Percentiles rank a stretch among this genome's conserved stretches.
Evolutionary conservation across 2,888 invertebrate genomes (phyloP).

Genomic region (Crioceris asparagi): DNA sequence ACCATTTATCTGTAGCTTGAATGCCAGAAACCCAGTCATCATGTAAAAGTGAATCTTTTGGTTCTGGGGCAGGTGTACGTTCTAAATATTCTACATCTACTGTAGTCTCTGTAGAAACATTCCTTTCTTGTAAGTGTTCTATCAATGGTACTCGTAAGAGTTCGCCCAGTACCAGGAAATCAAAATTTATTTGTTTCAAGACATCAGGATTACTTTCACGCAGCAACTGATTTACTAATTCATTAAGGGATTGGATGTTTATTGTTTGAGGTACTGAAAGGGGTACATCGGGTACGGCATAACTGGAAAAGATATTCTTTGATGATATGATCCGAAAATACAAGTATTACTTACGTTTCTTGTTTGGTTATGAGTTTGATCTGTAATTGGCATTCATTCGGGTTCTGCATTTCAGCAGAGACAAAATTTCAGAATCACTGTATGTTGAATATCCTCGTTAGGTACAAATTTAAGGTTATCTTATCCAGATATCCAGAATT

Average conservation of each 20-base stretch:
- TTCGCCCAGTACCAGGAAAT: constrained; percentile 80
- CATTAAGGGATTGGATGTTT: constrained; percentile 59
- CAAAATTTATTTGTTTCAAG: constrained; percentile 56
- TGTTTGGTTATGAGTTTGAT: constrained; percentile 73
- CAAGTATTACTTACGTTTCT: constrained; percentile 52
- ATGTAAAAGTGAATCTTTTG: constrained; percentile 84
- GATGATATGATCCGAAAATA: constrained; percentile 1
- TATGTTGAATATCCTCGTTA: too few relatives aligned
- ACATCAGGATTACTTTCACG: constrained; percentile 44
- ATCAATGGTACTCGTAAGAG: constrained; percentile 59
- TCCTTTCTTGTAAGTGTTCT: constrained; percentile 67
- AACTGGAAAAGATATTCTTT: constrained; percentile 40
- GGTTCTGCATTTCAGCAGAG: constrained; percentile 15
- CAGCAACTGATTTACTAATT: constrained; percentile 67
- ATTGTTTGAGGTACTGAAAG: constrained; percentile 70
- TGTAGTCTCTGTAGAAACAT: constrained; percentile 70
- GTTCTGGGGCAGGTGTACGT: constrained; percentile 81
- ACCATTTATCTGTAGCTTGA: neutral
- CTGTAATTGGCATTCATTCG: constrained; percentile 55
- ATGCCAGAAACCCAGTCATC: constrained; percentile 89
- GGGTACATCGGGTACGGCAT: constrained; percentile 77
- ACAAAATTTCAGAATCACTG: too few relatives aligned
- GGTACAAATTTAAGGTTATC: too few relatives aligned
- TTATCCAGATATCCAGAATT: too few relatives aligned
- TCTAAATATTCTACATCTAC: constrained; percentile 88